Percentiles rank a stretch among this genome's conserved stretches.
These are phyloP conservation scores for Enteromius fasciolatus DNA, from an alignment of 2,797 vertebrate species.

Conservation along the genomic window DNA sequence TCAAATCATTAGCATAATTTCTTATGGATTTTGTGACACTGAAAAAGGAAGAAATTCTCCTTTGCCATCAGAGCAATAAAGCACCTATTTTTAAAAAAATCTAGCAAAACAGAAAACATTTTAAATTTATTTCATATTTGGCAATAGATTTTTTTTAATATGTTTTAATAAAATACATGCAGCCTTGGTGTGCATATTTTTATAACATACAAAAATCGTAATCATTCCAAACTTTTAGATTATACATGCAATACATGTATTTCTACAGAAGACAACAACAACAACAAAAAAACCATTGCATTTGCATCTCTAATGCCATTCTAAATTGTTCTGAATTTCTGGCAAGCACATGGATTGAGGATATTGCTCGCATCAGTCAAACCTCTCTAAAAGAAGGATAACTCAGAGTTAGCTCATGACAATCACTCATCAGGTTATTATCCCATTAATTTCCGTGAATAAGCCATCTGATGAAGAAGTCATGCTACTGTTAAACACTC, in stretches of 20 bases:
- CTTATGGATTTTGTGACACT: neutral
- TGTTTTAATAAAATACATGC: neutral
- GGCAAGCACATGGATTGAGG: neutral
- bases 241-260: neutral
- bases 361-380: neutral
- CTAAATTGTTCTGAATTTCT: neutral
- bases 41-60: no score
- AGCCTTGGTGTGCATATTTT: neutral
- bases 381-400: constrained; percentile 13
- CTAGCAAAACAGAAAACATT: neutral
- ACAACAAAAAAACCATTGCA: neutral
- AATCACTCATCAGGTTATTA: constrained; percentile 39
- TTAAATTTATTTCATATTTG: neutral
- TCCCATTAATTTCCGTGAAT: constrained; percentile 39
- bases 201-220: neutral
- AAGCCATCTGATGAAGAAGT: constrained; percentile 45
- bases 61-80: neutral
- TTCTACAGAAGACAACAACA: neutral
- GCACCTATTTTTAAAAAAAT: neutral
- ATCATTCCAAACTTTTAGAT: neutral
- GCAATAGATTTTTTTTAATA: neutral
- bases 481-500: constrained; percentile 46
- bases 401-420: neutral
- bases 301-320: neutral
- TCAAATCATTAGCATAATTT: neutral